phyloP scores from a whole-genome alignment of 1,140 invertebrate species.

The Brachystomella parvula region DNA sequence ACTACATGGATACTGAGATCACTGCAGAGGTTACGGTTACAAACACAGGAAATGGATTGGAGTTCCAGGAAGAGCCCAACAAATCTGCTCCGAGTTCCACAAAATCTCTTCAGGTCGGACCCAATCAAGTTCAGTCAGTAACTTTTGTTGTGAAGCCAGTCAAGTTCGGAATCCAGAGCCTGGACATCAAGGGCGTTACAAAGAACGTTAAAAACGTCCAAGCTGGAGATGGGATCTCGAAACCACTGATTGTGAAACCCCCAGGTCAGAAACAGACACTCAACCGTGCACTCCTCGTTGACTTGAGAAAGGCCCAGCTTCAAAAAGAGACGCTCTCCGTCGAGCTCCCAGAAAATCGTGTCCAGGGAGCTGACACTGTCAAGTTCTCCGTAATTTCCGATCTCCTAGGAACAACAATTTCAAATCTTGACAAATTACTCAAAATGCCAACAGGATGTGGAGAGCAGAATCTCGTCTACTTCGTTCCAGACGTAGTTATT shows the following conservation, averaged over 20 bases:
- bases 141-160: constrained; percentile 17
- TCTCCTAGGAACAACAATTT: constrained; percentile 63
- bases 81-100: background rate
- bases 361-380: constrained; percentile 60
- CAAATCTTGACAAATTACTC: constrained; percentile 65
- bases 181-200: constrained; percentile 63
- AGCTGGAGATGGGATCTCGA: constrained; percentile 22
- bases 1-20: constrained; percentile 50
- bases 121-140: constrained; percentile 14
- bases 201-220: constrained; percentile 25
- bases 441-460: constrained; percentile 78
- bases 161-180: constrained; percentile 41
- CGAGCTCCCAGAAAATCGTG: constrained; percentile 40
- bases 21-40: constrained; percentile 13
- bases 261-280: constrained; percentile 19
- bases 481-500: constrained; percentile 82
- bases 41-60: constrained; percentile 13
- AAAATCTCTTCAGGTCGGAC: background rate
- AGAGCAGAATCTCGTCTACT: constrained; percentile 89
- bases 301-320: background rate
- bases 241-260: constrained; percentile 19
- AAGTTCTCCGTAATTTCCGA: constrained; percentile 66
- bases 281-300: constrained; percentile 14
- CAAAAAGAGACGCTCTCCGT: background rate
- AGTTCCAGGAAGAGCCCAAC: constrained; percentile 14